Evolutionary conservation across 2,113 vertebrate genomes (phyloP).

Genomic region (human): GRCh38 chr14:28153501-28154000

Average conservation of each 20-base stretch:
- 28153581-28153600: background rate
- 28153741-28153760: background rate
- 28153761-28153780: background rate
- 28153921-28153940: background rate
- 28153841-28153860: background rate
- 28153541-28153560: background rate
- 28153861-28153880: background rate
- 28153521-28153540: background rate
- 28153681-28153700: background rate
- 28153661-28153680: background rate
- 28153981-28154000: background rate
- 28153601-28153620: background rate
- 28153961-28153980: slow-evolving; percentile 2
- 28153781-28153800: background rate
- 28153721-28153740: background rate
- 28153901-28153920: background rate
- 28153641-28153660: background rate
- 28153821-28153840: background rate
- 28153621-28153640: background rate
- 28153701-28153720: background rate
- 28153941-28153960: background rate
- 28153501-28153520: background rate
- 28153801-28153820: background rate
- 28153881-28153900: background rate
- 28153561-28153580: background rate